Evolutionary conservation across 2,888 invertebrate species (phyloP), one percentile per base, ranked within the genome.

Genomic region (Limnephilus rhombicus): DNA sequence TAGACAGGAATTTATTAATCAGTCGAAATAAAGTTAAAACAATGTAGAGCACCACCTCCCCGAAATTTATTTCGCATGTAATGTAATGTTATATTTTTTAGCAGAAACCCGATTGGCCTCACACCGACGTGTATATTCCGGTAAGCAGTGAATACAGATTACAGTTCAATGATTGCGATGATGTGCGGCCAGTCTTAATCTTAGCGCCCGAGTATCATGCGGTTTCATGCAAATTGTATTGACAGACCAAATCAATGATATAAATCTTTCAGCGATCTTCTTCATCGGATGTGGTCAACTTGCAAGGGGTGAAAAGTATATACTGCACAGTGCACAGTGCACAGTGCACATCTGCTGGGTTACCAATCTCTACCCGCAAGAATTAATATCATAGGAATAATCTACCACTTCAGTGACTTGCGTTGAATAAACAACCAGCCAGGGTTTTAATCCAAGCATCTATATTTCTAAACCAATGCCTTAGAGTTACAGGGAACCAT

Each of bases 231-330:
- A 91, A 91, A 91, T 88, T 87, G 91, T 93, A 92, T 93, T 93
- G 92, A 93, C 93, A 93, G 82, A 91, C 86, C 93, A 91, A 93
- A 93, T 90, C 90, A 92, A 91, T 91, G 92, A 91, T 88, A 86
- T 92, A 92, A 92, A 93, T 85, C 89, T 90, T 80, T 31, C 45
- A 29, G 86, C 45, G 80, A 88, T 80, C 24, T 13, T 88, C 80
- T n/a, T 34, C 37, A 24, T 29, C 68, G 88, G 53, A 53, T 88
- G 88, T 88, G 88, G 88, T 88, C 29, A 88, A 68, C 68, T 68
- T 29, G 83, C 37, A 24, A 83, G 68, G 68, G 68, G 68, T 68
- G 68, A 68, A 68, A 7, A 68, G 68, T 68, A 5, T 5, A 45
- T 2, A 45, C 7, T 45, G 5, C 45, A 49, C 4, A 49, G 15